Evolutionary conservation across 2,797 vertebrate species (phyloP).

Genomic region (Distichodus sexfasciatus): DNA sequence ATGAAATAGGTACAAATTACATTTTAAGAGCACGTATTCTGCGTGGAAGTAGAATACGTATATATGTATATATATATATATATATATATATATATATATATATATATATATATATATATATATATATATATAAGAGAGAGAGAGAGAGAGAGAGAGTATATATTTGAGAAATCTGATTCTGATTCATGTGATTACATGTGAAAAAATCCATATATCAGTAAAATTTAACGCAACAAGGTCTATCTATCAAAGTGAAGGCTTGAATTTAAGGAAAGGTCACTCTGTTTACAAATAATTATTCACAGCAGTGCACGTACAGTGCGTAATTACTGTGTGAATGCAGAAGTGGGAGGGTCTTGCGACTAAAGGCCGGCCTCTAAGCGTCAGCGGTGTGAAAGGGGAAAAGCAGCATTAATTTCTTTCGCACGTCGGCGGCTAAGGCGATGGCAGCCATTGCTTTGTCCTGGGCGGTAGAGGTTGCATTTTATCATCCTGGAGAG

Average conservation of each 20-base stretch:
- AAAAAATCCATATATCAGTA: conserved; percentile 20
- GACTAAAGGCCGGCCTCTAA: not conserved
- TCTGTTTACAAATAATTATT: conserved; percentile 52
- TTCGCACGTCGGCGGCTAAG: no score
- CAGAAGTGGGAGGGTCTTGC: not conserved
- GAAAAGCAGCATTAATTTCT: conserved; percentile 33
- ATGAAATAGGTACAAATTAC: no score
- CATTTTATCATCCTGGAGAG: conserved; percentile 45
- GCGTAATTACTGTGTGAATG: conserved; percentile 27
- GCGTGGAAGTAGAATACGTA: no score
- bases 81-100: no score
- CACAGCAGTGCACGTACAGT: conserved; percentile 33
- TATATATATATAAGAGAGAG: no score
- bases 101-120: no score
- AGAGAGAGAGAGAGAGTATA: no score
- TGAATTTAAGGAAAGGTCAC: conserved; percentile 51
- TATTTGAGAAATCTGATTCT: no score
- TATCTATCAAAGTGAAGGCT: conserved; percentile 48
- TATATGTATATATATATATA: no score
- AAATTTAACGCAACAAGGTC: conserved; percentile 25
- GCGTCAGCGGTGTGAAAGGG: not conserved
- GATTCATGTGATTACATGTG: conserved; percentile 11
- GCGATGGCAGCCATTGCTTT: conserved; percentile 36
- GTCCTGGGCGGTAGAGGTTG: conserved; percentile 46
- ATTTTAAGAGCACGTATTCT: no score